Evolutionary conservation across 2,888 invertebrate species (phyloP), one percentile per base, ranked within the genome.

Genomic region (Ochlodes sylvanus): DNA sequence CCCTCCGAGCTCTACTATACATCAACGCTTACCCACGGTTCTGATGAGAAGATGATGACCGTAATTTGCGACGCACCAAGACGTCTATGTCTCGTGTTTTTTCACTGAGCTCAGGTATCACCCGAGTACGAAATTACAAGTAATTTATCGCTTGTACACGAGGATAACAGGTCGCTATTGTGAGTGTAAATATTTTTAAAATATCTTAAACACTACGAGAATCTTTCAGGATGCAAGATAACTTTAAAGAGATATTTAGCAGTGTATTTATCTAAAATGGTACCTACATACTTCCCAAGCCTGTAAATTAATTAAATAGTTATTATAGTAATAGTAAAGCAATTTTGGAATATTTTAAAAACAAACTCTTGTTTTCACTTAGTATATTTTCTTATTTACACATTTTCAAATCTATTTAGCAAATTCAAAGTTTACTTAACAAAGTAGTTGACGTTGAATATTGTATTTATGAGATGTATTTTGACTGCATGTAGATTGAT

Each of bases 21-120:
- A 93, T 93, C 92, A 92, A 85, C 88, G 89, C 85, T 82, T 87
- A 89, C 90, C 89, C 91, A 87, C 90, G 88, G 81, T 86, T 80
- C 86, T 93, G 93, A 93, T 93, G 93, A 92, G 93, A 92, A 92
- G 92, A 93, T 93, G 93, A 93, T 93, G 91, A 92, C 89, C 81
- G 89, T 92, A 89, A 93, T 93, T 93, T 93, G 91, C 92, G 93
- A 92, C 91, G 91, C 93, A 90, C 90, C 92, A 85, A 92, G 93
- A 93, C 92, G 92, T 91, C 92, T 93, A 92, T 92, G 92, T 92
- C 89, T 90, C 92, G 87, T 87, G 89, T 93, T 93, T 92, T 93
- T 93, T 92, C 89, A 88, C 89, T 84, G 86, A 81, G 87, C 90
- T 88, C 91, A 92, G 92, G 93, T 93, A 93, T 92, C 91, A 91